These are phyloP conservation scores for Oxyruncus cristatus DNA, from an alignment of 2,113 vertebrate genomes.

Conservation along the genomic window DNA sequence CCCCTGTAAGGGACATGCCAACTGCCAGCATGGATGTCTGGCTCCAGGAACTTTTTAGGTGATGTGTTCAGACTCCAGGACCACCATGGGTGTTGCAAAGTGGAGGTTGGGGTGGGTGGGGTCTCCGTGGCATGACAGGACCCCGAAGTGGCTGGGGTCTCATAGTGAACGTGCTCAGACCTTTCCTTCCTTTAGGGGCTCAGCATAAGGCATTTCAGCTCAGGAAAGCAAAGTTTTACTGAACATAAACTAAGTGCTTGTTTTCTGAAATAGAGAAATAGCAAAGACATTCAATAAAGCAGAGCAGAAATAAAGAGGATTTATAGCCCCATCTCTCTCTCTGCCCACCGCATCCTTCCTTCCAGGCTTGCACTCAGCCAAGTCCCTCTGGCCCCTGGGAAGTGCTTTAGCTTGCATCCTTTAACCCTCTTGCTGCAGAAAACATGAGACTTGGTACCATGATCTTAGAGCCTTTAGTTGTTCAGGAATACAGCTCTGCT, in stretches of 20 bases:
- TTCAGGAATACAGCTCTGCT: background rate
- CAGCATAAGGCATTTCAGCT: background rate
- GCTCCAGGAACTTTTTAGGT: background rate
- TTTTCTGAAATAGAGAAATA: background rate
- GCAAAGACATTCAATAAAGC: background rate
- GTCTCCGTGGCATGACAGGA: background rate
- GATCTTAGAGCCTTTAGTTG: background rate
- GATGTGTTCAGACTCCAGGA: background rate
- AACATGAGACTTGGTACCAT: background rate
- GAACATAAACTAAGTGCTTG: background rate
- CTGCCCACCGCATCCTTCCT: background rate
- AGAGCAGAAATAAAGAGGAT: constrained; percentile 7
- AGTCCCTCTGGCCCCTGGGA: background rate
- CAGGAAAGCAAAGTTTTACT: background rate
- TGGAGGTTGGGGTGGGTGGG: background rate
- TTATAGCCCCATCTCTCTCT: background rate
- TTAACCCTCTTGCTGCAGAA: background rate
- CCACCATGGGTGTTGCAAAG: background rate
- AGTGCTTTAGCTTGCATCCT: background rate
- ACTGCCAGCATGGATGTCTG: background rate
- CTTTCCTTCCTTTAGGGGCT: background rate
- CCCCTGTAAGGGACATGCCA: background rate
- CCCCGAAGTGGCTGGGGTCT: fast-evolving
- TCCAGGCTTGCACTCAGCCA: background rate
- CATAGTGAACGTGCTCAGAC: background rate